Evolutionary conservation across 2,888 invertebrate genomes (phyloP), one percentile per base, ranked within the genome.

Genomic region (Latrodectus elegans): DNA sequence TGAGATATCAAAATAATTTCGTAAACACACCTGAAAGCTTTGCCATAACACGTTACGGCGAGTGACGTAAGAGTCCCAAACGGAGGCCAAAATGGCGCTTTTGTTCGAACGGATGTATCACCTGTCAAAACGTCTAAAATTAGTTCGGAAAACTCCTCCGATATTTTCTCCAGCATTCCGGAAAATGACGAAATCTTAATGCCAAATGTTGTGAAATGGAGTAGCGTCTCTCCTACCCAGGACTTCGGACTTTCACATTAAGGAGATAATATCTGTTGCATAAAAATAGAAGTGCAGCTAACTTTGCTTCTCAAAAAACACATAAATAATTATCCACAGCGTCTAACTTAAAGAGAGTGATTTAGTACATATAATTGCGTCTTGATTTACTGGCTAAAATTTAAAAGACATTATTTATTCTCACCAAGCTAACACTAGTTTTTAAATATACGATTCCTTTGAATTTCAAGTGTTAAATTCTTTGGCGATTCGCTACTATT

Each of bases 71-170:
- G 38, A 38, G 4, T 6, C 38, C 38, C 38, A 2, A 38, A 38
- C 38, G 38, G 38, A 38, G 38, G 38, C 38, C 38, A 60, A 60
- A 60, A 60, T n/a, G 60, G 60, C n/a, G 60, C n/a, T n/a, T 60
- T 60, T 60, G 60, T 60, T 60, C 60, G 67, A 67, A 72, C 68
- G 67, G 38, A 67, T 60, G 38, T 86, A 80, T 81, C 86, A 86
- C 86, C 77, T 86, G 86, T 86, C 86, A 60, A 55, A 87, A 51
- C 53, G 22, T 22, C 77, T 75, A 75, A 82, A 82, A 75, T 70
- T 82, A 72, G 70, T 38, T 6, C 6, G 38, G 38, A 38, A 55
- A 81, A 74, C 73, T 51, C n/a, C 72, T 73, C 38, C 38, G 38
- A 51, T 81, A 65, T 81, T 81, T 78, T 73, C 8, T 60, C 26